These are phyloP conservation scores for Nothoprocta pentlandii DNA, from an alignment of 2,113 vertebrate genomes.

Conservation along the genomic window DNA sequence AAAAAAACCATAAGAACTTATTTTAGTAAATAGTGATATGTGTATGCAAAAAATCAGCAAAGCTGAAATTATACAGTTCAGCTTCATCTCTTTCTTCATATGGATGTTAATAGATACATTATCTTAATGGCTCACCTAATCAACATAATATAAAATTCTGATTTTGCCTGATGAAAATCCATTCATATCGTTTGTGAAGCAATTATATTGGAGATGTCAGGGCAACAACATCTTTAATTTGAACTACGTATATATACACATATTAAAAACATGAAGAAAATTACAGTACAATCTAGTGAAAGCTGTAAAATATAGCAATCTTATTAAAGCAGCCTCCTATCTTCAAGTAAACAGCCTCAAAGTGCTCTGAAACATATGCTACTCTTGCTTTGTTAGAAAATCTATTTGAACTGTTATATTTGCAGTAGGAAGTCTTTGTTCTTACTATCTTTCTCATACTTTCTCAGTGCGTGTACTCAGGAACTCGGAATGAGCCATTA, in stretches of 20 bases:
- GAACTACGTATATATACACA: not conserved
- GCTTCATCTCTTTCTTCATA: slow-evolving; percentile 3
- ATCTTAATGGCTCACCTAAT: slow-evolving; percentile 7
- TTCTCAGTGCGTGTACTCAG: not conserved
- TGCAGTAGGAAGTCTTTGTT: not conserved
- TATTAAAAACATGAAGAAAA: slow-evolving; percentile 26
- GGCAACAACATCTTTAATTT: not conserved
- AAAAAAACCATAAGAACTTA: not conserved
- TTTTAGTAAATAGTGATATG: not conserved
- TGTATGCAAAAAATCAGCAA: not conserved
- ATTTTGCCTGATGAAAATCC: slow-evolving; percentile 14
- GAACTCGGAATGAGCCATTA: not conserved
- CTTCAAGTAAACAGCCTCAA: not conserved
- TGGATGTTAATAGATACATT: slow-evolving; percentile 16
- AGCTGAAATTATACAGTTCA: not conserved
- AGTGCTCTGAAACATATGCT: not conserved
- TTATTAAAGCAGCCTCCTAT: not conserved
- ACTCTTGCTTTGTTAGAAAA: not conserved
- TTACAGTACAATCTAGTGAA: not conserved
- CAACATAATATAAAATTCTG: not conserved
- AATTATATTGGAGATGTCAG: slow-evolving; percentile 5
- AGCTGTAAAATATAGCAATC: not conserved
- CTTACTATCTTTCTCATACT: not conserved
- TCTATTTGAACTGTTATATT: not conserved
- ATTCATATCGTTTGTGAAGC: not conserved